phyloP scores from a whole-genome alignment of 2,797 vertebrate species.

The Neomorphus geoffroyi region DNA sequence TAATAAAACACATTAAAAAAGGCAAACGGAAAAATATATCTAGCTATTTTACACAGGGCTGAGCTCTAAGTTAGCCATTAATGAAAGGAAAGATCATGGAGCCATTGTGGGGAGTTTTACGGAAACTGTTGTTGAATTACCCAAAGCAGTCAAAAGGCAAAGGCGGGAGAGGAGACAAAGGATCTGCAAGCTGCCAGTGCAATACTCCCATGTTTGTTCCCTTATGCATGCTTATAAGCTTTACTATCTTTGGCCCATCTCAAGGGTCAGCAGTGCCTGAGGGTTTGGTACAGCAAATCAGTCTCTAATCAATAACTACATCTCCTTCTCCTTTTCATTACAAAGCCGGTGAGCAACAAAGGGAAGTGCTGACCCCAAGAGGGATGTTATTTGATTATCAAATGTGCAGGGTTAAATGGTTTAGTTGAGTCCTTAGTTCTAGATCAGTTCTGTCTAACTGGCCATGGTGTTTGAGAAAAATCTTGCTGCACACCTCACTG shows the following conservation, averaged over 20 bases:
- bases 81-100: neutral
- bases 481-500: neutral
- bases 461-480: neutral
- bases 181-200: neutral
- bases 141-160: neutral
- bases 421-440: neutral
- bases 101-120: neutral
- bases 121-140: neutral
- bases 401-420: neutral
- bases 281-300: neutral
- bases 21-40: neutral
- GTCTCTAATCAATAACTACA: neutral
- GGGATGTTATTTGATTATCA: neutral
- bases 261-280: neutral
- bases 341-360: neutral
- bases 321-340: neutral
- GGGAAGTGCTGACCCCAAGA: neutral
- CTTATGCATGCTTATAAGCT: neutral
- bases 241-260: fast-evolving
- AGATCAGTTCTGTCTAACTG: neutral
- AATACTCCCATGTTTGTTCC: neutral
- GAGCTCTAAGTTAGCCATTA: neutral
- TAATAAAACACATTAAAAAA: neutral
- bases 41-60: neutral
- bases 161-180: conserved; percentile 28